Evolutionary conservation across 2,113 vertebrate genomes (phyloP), one percentile per base, ranked within the genome.

Genomic region (Misgurnus anguillicaudatus): DNA sequence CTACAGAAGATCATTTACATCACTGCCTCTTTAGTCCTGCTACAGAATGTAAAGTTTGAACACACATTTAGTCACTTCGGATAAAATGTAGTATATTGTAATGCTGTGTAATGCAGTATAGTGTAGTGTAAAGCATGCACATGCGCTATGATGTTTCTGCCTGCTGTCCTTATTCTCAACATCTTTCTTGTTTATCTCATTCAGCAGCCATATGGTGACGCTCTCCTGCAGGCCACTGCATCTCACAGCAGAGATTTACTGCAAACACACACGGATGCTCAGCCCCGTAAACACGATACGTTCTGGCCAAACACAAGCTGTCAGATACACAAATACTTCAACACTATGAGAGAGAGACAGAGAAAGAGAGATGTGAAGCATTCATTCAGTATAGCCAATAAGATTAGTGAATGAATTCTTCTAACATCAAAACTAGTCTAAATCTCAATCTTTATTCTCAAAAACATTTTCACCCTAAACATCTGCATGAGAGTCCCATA

Each of bases 131-230:
- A 55, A 17, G 51, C 6, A 55, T 55, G 51, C 51, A 55, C 51
- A 55, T 13, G 17, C 16, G 51, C 16, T 45, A 31, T 6, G 2
- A 48, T 48, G 47, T 48, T 68, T 72, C 21, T 13, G 19, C 94
- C 93, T 88, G 91, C 87, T 90, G 89, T 79, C 89, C 87, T 90
- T 90, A 93, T 93, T 94, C 89, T n/a, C 51, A 55, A 55, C 51
- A 87, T 90, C 93, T 91, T 93, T 93, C 92, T 93, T 86, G 90
- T 93, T 95, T 94, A 94, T 94, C 95, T 92, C 91, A 92, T 94
- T 95, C 92, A 87, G 93, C 86, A 66, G 95, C 95, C 92, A 94
- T 92, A 94, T 93, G 92, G 92, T 92, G 82, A 87, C 88, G 88
- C 86, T 89, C 91, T 88, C 94, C 95, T 86, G 91, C 95, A 93